A percentile compares a stretch with the other conserved stretches of the same genome.
phyloP scores from a whole-genome alignment of 2,113 vertebrate species.

The Cyprinodon variegatus region DNA sequence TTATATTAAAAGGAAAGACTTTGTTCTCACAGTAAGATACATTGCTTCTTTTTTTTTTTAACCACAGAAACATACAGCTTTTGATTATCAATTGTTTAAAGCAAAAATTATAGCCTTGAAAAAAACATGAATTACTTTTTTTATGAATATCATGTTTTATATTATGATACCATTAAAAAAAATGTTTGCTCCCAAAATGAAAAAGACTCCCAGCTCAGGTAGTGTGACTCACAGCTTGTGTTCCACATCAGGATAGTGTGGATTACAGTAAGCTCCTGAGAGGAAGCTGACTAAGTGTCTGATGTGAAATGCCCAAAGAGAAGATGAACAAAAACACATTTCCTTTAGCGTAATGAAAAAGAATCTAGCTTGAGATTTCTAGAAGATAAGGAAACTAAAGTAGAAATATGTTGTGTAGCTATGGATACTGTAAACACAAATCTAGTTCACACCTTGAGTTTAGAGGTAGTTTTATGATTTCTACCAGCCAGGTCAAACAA shows the following conservation, averaged over 20 bases:
- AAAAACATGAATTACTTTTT: too few species aligned
- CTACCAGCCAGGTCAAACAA: too few species aligned
- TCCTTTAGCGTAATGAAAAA: not conserved
- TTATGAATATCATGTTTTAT: not conserved
- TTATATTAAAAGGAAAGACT: not conserved
- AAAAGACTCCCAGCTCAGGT: not conserved
- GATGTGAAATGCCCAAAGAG: not conserved
- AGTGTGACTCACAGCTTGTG: not conserved
- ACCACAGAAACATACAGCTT: not conserved
- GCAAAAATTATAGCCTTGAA: too few species aligned
- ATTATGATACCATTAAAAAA: not conserved
- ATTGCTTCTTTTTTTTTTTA: not conserved
- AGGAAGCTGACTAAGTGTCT: not conserved
- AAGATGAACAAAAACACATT: not conserved
- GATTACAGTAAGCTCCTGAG: constrained; percentile 4
- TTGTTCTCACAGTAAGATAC: not conserved
- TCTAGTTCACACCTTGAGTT: not conserved
- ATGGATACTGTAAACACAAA: not conserved
- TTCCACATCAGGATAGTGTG: not conserved
- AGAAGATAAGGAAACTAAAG: not conserved
- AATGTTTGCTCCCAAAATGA: not conserved
- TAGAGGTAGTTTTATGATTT: not conserved
- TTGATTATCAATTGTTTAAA: not conserved
- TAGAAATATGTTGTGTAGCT: not conserved
- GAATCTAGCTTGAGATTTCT: not conserved